Base-by-base conservation (phyloP, 2,888 invertebrate genomes). In the Dromius quadrimaculatus region DNA sequence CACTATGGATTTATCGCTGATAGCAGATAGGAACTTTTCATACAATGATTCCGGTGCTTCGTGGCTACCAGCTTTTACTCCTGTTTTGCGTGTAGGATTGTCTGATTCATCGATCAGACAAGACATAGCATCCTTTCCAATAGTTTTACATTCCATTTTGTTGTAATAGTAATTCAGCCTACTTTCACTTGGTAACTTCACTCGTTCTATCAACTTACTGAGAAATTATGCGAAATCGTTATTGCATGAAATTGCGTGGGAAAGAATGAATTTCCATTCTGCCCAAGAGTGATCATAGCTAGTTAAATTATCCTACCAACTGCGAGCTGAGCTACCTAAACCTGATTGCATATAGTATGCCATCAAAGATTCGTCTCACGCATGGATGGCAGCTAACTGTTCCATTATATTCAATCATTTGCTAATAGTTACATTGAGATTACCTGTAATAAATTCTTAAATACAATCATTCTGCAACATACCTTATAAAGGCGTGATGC, bases 161-260 rank as follows among this genome's bases (percentile, higher is more conserved):
- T 34, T 41, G 64, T 74, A 76, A 64, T 76, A 76, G 54, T 76
- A 76, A 2, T 36, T 8, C 1, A 70, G 45, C 72, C 70, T 72
- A 19, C 72, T 72, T 41, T 74, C 75, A 4, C 1, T 36, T 3
- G 68, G 65, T 11, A 15, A 6, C 32, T 75, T 74, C 9, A n/a
- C 19, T 17, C 75, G 34, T 15, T 65, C 45, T 2, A 69, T n/a
- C 1, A 71, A 34, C n/a, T 28, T n/a, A 11, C 28, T 64, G 11
- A 71, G 57, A n/a, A 32, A 69, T 9, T 38, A 11, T 1, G 71
- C 69, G 38, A 62, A 69, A 28, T 71, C 69, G 6, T 38, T 43
- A 4, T 38, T n/a, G 3, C 62, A 47, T n/a, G 71, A 69, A 22
- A 63, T 69, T 13, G 68, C 22, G 17, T 54, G 45, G 11, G 69